These are phyloP conservation scores for Novumbra hubbsi DNA, from an alignment of 2,797 vertebrate genomes.

Conservation along the genomic window DNA sequence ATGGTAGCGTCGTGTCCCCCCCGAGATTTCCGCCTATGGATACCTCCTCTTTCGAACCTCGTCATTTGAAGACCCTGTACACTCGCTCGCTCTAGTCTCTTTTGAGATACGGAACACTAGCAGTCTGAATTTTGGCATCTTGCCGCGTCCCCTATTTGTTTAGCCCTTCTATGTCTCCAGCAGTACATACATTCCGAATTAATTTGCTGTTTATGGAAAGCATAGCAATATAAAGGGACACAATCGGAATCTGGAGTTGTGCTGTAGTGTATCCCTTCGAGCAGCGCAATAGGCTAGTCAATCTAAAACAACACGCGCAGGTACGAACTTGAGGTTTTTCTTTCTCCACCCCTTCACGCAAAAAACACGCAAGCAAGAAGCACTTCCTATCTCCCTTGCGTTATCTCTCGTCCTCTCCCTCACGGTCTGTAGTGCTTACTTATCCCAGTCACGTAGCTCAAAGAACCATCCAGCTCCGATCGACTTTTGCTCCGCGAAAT, in stretches of 20 bases:
- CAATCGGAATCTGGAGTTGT: not conserved
- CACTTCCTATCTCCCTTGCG: constrained; percentile 20
- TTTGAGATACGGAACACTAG: not conserved
- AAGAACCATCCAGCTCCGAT: not conserved
- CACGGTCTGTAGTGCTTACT: not conserved
- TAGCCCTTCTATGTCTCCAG: not conserved
- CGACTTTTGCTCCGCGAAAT: constrained; percentile 45
- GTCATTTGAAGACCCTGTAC: not conserved
- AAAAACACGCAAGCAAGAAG: constrained; percentile 44
- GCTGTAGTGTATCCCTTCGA: constrained; percentile 1
- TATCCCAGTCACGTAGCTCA: constrained; percentile 2
- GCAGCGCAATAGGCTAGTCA: not conserved
- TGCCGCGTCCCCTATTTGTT: not conserved
- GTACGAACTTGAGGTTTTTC: constrained; percentile 9
- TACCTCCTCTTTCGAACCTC: not conserved
- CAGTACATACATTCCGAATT: not conserved
- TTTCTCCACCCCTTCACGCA: constrained; percentile 9
- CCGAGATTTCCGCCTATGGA: no score
- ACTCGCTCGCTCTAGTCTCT: not conserved
- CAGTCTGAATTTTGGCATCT: not conserved
- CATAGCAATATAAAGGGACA: not conserved
- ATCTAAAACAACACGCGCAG: not conserved
- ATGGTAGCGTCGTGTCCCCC: no score
- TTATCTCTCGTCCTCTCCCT: constrained; percentile 18
- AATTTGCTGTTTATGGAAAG: not conserved